Evolutionary conservation across 1,140 invertebrate genomes (phyloP).

Genomic region (Drosophila melanogaster): DNA sequence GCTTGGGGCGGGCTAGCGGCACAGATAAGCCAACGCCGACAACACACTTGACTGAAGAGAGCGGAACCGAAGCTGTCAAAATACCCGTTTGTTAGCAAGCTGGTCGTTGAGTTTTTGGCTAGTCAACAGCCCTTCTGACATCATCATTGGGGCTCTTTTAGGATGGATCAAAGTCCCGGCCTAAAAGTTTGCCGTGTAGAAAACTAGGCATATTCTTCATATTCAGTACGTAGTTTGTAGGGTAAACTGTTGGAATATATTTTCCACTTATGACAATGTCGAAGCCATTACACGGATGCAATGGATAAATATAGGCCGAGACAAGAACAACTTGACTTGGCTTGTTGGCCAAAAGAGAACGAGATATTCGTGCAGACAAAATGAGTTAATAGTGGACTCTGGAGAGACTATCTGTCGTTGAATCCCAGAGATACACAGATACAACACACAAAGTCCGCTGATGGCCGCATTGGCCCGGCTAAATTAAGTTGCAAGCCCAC

Average conservation of each 20-base stretch:
- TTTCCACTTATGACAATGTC: neutral
- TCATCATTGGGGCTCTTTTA: constrained; percentile 10
- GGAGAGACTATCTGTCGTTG: constrained; percentile 1
- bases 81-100: constrained; percentile 52
- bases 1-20: neutral
- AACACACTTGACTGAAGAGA: constrained; percentile 42
- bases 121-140: constrained; percentile 23
- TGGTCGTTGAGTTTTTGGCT: constrained; percentile 26
- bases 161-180: neutral
- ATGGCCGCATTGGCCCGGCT: constrained; percentile 27
- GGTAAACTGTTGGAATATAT: neutral
- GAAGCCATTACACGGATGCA: constrained; percentile 26
- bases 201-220: neutral
- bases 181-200: neutral
- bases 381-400: constrained; percentile 62
- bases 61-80: constrained; percentile 28
- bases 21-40: constrained; percentile 57
- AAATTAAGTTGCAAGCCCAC: constrained; percentile 49
- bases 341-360: constrained; percentile 40
- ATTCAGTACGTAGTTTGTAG: neutral
- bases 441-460: constrained; percentile 12
- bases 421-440: constrained; percentile 31
- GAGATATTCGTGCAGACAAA: constrained; percentile 65
- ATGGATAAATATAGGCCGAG: constrained; percentile 11
- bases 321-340: constrained; percentile 29